Evolutionary conservation across 2,888 invertebrate species (phyloP).

Genomic region (Spatulosminthurus flaviceps): DNA sequence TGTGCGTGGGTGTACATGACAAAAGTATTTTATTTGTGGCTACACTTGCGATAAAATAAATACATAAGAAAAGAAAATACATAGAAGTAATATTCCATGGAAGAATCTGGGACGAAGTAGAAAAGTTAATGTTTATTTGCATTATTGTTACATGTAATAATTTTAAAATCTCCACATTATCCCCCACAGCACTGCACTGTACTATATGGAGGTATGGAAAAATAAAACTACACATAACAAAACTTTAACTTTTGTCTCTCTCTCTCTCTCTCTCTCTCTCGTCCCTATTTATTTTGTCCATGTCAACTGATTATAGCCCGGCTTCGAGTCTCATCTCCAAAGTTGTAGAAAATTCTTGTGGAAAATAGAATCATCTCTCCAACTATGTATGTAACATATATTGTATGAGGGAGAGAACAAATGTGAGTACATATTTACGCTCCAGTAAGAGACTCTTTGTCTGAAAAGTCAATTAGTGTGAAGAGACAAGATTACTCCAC

Average conservation of each 20-base stretch:
- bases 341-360: background rate
- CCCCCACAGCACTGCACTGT: too few relatives aligned
- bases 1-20: too few relatives aligned
- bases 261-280: background rate
- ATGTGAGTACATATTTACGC: background rate
- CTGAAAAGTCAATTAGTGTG: too few relatives aligned
- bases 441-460: too few relatives aligned
- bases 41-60: background rate
- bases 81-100: constrained; percentile 41
- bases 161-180: constrained; percentile 3
- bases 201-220: too few relatives aligned
- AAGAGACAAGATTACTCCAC: too few relatives aligned
- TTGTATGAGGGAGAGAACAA: background rate
- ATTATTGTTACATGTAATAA: too few relatives aligned
- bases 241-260: too few relatives aligned
- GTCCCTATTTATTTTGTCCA: background rate
- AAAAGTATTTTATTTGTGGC: too few relatives aligned
- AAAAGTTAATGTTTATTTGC: constrained; percentile 20
- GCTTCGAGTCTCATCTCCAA: background rate
- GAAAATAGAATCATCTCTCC: background rate
- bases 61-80: constrained; percentile 5
- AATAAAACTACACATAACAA: too few relatives aligned
- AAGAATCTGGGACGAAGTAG: constrained; percentile 22
- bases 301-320: background rate
- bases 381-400: too few relatives aligned